Base-by-base conservation (phyloP, 2,797 vertebrate genomes). In the Stomatorhinus walkeri region DNA sequence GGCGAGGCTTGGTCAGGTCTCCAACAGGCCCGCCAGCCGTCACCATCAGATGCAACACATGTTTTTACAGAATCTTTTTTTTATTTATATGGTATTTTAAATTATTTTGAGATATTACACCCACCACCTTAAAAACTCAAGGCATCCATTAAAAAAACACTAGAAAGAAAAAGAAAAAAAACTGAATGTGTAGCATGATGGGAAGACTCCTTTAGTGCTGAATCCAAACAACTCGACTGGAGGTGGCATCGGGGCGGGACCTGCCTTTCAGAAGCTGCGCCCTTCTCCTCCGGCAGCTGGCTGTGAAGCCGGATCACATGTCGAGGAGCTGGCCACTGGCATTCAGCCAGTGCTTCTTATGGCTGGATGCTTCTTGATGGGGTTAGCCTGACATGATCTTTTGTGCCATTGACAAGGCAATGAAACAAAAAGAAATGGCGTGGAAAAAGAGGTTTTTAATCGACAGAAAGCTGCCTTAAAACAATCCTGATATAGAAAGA, bases 391-490 rank as follows among this genome's bases (percentile, higher is more conserved):
- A 92, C 92, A 94, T 95, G 94, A 95, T 93, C 95, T 96, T 97
- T 96, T 96, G 49, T 95, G 90, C 89, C 88, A 83, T 89, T 89
- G 92, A 90, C 87, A 48, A 88, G 89, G 94, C 95, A 96, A 92
- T 91, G 92, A 95, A 96, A 22, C 95, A 93, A 93, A 92, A 95
- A 94, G 94, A 94, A 94, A 92, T 94, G 91, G 94, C 93, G 94
- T 94, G 89, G 40, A 91, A 92, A 94, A 93, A 94, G 93, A 94
- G 93, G 95, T 95, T 95, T 96, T 95, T 96, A 94, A 95, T 95
- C 95, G 94, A 95, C 95, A 95, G 97, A 98, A 98, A 97, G 97
- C 97, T 97, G 98, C 98, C 98, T 99, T 99, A 99, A 96, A 97
- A 97, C 96, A 96, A 96, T 95, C 95, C 95, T 95, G 96, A 97